Evolutionary conservation across 2,888 invertebrate species (phyloP).

Genomic region (Sinotaia quadrata): DNA sequence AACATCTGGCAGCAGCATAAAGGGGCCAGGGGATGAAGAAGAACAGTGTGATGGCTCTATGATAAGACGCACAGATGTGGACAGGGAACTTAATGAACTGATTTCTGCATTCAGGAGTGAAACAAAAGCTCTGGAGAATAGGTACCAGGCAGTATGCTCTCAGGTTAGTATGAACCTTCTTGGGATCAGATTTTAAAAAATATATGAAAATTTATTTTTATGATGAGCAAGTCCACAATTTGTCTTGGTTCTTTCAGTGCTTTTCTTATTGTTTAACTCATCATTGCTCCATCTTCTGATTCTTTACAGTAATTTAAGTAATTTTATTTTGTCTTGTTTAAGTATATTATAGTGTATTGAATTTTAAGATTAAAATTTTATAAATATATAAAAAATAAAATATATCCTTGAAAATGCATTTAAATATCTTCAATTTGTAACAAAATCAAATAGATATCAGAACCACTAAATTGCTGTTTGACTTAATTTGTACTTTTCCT

Average conservation of each 20-base stretch:
- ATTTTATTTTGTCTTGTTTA: not conserved
- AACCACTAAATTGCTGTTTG: no score
- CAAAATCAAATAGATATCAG: no score
- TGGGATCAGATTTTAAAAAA: no score
- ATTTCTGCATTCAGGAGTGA: conserved; percentile 52
- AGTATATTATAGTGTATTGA: not conserved
- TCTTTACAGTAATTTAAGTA: not conserved
- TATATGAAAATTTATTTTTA: no score
- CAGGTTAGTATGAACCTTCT: conserved; percentile 1
- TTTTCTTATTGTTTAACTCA: no score
- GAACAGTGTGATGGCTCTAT: not conserved
- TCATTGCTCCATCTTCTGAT: no score
- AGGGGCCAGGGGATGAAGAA: conserved; percentile 15
- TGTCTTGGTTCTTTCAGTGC: no score
- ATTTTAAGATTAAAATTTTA: not conserved
- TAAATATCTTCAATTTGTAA: no score
- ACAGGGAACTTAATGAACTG: conserved; percentile 43
- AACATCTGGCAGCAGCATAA: conserved; percentile 36
- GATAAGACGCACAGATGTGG: not conserved
- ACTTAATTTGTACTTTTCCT: no score
- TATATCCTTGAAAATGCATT: no score
- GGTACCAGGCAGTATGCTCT: conserved; percentile 35
- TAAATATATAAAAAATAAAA: not conserved
- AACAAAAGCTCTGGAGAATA: conserved; percentile 41
- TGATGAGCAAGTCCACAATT: no score